These are phyloP conservation scores for Phyllotreta cruciferae DNA, from an alignment of 2,888 invertebrate species.

Conservation along the genomic window DNA sequence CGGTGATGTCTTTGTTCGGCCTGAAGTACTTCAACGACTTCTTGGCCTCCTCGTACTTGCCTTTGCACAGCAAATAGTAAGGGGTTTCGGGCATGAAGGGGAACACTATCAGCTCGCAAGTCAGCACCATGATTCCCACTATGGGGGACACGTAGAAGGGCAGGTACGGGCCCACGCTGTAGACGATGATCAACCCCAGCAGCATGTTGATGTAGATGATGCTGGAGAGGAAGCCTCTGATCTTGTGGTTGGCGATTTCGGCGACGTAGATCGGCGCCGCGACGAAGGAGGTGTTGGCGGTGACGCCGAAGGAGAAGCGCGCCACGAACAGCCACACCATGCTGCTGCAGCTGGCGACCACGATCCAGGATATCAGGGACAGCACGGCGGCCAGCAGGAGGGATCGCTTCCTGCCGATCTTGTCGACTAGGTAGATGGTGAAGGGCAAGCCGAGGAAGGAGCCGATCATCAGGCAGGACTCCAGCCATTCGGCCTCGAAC, in stretches of 20 bases:
- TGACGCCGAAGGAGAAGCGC: slow-evolving; percentile 48
- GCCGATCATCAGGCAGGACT: slow-evolving; percentile 48
- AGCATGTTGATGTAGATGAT: slow-evolving; percentile 57
- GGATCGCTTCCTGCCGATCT: slow-evolving; percentile 52
- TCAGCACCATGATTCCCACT: slow-evolving; percentile 52
- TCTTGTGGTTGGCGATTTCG: slow-evolving; percentile 57
- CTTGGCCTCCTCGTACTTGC: slow-evolving; percentile 49
- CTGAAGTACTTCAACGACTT: slow-evolving; percentile 51
- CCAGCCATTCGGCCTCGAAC: slow-evolving; percentile 49
- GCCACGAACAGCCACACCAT: slow-evolving; percentile 51
- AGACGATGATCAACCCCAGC: slow-evolving; percentile 54
- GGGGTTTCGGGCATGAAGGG: slow-evolving; percentile 58
- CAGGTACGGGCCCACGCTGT: slow-evolving; percentile 52
- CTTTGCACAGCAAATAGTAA: slow-evolving; percentile 53
- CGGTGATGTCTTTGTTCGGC: slow-evolving; percentile 48
- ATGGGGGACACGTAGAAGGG: slow-evolving; percentile 53
- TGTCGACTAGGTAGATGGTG: slow-evolving; percentile 52
- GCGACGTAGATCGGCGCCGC: slow-evolving; percentile 59
- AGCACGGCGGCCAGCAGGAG: slow-evolving; percentile 52
- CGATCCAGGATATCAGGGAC: slow-evolving; percentile 54
- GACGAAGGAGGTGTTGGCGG: slow-evolving; percentile 57
- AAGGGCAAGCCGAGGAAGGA: slow-evolving; percentile 51
- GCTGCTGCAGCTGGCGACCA: slow-evolving; percentile 49
- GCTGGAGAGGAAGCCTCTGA: slow-evolving; percentile 55
- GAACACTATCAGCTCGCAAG: slow-evolving; percentile 51